Evolutionary conservation across 2,113 vertebrate genomes (phyloP).

Genomic region (Elaphurus davidianus): DNA sequence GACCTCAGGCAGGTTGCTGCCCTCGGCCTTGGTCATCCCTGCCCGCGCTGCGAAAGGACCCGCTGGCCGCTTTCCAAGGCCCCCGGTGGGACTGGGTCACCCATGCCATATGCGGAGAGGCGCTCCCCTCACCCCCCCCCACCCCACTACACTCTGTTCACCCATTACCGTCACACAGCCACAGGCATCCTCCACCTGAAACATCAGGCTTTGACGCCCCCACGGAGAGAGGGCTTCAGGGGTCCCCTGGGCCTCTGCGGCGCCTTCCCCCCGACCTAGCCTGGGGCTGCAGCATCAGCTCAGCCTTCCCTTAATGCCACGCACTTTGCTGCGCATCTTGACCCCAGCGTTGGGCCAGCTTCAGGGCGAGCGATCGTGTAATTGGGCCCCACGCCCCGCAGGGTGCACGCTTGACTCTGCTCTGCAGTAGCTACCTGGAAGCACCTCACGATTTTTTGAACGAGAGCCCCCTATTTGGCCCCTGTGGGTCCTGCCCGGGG

Average conservation of each 20-base stretch:
- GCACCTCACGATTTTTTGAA: neutral
- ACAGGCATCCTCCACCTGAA: neutral
- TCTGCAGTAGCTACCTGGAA: neutral
- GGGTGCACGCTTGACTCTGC: rapidly evolving
- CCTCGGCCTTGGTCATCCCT: neutral
- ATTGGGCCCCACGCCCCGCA: rapidly evolving
- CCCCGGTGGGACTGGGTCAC: neutral
- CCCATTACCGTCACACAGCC: neutral
- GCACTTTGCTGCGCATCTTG: rapidly evolving
- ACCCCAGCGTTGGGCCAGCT: rapidly evolving
- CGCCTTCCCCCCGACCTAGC: neutral
- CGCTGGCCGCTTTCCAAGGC: neutral
- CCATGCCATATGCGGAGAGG: rapidly evolving
- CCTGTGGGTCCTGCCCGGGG: rapidly evolving
- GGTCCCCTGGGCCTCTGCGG: neutral
- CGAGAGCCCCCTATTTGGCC: neutral
- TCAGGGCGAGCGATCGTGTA: rapidly evolving
- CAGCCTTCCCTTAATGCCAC: rapidly evolving
- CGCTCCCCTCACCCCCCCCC: rapidly evolving
- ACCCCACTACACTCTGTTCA: neutral
- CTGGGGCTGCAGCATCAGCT: rapidly evolving
- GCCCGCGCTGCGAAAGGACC: rapidly evolving
- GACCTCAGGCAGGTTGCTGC: neutral
- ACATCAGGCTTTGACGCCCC: neutral
- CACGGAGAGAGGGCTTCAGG: neutral